Evolutionary conservation across 2,888 invertebrate genomes (phyloP).

Genomic region (Amaurobius ferox): DNA sequence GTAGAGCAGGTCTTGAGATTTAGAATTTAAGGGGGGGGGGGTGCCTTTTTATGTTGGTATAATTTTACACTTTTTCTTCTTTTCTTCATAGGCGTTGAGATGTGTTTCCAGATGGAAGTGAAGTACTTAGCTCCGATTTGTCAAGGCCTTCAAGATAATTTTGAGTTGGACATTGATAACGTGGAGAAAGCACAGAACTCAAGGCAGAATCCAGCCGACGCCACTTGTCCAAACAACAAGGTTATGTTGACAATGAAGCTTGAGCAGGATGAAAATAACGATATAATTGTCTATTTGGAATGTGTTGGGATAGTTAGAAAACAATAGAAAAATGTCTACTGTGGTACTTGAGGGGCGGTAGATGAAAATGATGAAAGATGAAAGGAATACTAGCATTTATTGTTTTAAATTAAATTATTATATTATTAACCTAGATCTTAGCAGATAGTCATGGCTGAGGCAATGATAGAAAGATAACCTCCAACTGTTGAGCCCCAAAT

Average conservation of each 20-base stretch:
- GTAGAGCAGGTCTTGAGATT: too few species aligned
- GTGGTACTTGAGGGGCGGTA: neutral
- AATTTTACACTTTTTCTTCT: too few species aligned
- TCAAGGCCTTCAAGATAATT: neutral
- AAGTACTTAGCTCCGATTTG: neutral
- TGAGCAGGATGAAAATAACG: neutral
- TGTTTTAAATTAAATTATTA: too few species aligned
- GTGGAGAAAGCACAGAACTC: neutral
- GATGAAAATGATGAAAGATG: too few species aligned
- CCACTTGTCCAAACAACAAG: neutral
- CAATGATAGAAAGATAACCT: too few species aligned
- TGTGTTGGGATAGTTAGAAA: neutral
- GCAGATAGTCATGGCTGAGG: too few species aligned
- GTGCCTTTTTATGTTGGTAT: too few species aligned
- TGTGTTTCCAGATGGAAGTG: neutral
- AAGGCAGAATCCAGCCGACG: neutral
- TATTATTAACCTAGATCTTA: too few species aligned
- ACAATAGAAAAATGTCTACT: too few species aligned
- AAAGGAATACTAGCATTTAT: too few species aligned
- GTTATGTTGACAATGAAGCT: neutral
- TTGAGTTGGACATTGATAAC: neutral
- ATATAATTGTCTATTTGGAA: neutral
- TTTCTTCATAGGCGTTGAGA: neutral
- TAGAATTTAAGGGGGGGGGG: too few species aligned
- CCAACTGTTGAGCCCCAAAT: too few species aligned